These are phyloP conservation scores for Hemicentrotus pulcherrimus DNA, from an alignment of 35 echinoderm and acorn worm genomes.

Conservation along the genomic window DNA sequence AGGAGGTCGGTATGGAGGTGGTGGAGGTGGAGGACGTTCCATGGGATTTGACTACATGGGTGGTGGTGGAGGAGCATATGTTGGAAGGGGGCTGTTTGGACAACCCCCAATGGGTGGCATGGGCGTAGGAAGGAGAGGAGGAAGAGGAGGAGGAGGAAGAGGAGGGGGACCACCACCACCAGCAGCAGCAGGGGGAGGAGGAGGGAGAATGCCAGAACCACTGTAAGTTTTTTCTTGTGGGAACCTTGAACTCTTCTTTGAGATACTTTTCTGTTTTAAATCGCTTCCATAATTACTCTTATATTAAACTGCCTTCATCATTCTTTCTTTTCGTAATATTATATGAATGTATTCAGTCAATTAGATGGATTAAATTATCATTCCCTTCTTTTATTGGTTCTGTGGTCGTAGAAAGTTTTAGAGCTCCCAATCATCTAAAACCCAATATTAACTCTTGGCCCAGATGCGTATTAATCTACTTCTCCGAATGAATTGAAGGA, in stretches of 20 bases:
- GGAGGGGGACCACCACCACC: not conserved
- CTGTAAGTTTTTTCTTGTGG: not conserved
- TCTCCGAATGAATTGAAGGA: no score
- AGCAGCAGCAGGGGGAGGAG: not conserved
- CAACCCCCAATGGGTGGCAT: not conserved
- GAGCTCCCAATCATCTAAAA: no score
- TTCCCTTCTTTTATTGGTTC: no score
- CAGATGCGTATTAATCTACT: no score
- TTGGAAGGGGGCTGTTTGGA: not conserved
- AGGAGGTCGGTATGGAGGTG: constrained; percentile 57
- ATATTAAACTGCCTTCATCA: no score
- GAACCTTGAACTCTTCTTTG: not conserved
- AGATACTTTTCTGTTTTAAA: not conserved
- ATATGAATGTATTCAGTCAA: no score
- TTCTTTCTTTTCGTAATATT: no score
- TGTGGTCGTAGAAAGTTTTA: no score
- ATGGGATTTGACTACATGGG: constrained; percentile 52
- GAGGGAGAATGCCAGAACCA: constrained; percentile 34
- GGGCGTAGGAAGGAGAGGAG: not conserved
- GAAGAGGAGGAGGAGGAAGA: constrained; percentile 24
- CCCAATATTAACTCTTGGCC: no score
- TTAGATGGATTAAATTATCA: no score
- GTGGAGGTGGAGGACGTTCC: constrained; percentile 44
- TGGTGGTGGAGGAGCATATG: constrained; percentile 50
- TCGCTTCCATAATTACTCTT: no score